phyloP scores from a whole-genome alignment of 2,797 vertebrate genomes.

The Meriones psammophilus region DNA sequence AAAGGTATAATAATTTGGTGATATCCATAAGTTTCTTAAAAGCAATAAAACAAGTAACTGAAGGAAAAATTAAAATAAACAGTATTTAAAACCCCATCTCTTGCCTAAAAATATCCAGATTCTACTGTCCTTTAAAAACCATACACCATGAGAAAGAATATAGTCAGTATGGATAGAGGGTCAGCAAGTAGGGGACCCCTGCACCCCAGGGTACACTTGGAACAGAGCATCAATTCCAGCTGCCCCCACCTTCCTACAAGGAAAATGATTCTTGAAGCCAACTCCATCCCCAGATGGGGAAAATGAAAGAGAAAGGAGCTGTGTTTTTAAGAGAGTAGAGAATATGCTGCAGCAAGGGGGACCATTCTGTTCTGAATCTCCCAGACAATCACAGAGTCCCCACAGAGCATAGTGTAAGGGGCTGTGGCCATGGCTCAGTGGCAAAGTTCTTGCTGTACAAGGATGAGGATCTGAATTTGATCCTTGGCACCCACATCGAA shows the following conservation, averaged over 20 bases:
- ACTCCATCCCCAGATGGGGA: not conserved
- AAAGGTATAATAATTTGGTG: not conserved
- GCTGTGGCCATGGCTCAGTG: not conserved
- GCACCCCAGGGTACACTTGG: too few relatives aligned
- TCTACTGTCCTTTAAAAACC: not conserved
- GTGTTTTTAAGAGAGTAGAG: not conserved
- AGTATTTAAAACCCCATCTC: not conserved
- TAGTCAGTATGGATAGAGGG: not conserved
- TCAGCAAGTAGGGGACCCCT: rapidly evolving
- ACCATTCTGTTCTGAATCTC: not conserved
- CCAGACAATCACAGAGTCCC: not conserved
- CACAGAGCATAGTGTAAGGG: too few relatives aligned
- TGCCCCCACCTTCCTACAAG: not conserved
- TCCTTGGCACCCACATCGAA: not conserved
- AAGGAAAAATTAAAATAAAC: not conserved
- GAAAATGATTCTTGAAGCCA: not conserved
- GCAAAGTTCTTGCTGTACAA: rapidly evolving
- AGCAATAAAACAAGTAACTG: not conserved
- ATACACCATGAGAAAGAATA: not conserved
- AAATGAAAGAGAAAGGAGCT: rapidly evolving
- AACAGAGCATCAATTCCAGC: not conserved
- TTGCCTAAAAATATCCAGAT: not conserved
- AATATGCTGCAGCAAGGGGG: too few relatives aligned
- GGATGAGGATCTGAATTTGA: not conserved
- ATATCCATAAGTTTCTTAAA: not conserved